Conservation (phyloP, 2,113 vertebrate species). For the Balaeniceps rex region DNA sequence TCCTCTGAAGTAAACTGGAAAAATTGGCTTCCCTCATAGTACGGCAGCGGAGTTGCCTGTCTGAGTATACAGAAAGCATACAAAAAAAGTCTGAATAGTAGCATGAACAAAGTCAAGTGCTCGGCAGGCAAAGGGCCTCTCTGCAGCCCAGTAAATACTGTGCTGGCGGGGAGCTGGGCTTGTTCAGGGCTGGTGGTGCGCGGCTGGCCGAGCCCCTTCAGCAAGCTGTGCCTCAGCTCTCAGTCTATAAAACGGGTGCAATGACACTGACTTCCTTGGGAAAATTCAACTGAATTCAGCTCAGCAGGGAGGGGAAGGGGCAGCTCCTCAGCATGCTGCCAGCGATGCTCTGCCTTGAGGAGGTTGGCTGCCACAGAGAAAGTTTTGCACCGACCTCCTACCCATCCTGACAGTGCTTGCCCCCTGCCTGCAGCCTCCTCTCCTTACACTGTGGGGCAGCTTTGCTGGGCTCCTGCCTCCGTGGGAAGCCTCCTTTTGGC, state of each 20-base stretch:
- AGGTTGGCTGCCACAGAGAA: background rate
- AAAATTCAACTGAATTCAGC: background rate
- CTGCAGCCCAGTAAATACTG: background rate
- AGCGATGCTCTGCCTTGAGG: accelerated
- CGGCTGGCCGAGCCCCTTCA: background rate
- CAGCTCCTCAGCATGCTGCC: background rate
- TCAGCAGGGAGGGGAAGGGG: background rate
- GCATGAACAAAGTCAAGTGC: background rate
- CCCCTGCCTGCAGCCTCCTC: background rate
- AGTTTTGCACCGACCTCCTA: background rate
- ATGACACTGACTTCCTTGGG: background rate
- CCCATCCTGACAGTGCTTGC: background rate
- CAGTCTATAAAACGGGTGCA: background rate
- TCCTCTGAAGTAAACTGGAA: background rate
- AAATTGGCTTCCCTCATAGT: background rate
- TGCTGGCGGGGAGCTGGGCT: background rate
- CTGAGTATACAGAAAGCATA: background rate
- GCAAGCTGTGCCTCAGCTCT: background rate
- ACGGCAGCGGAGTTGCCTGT: background rate
- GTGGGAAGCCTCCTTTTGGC: background rate
- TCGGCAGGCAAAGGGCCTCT: background rate
- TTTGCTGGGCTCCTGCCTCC: background rate
- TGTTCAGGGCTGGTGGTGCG: background rate
- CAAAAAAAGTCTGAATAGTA: background rate
- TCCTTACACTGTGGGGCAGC: background rate